Evolutionary conservation across 2,888 invertebrate species (phyloP), one percentile per base, ranked within the genome.

Genomic region (Tipula vernalis): DNA sequence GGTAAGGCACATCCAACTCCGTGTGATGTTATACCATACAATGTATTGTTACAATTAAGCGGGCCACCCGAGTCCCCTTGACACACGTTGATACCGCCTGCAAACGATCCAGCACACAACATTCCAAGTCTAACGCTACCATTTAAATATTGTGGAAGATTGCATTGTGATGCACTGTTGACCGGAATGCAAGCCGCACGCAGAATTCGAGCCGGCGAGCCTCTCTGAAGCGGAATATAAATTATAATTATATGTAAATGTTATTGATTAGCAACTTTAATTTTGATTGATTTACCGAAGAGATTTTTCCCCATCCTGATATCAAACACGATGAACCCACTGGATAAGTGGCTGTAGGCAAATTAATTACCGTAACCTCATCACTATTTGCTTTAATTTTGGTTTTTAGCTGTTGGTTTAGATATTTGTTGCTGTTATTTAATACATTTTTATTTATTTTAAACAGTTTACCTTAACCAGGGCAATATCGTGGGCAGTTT

Each of bases 61-160:
- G 87, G 57, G 1, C 87, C 87, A 18, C 87, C 87, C 13, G 87
- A 87, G 28, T 87, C 87, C 13, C 87, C 87, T 12, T 87, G 87
- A 18, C 87, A 87, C 3, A 83, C 36, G 41, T 87, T 86, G 5
- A 39, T 86, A 18, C 86, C 86, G 13, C 87, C 87, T 10, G 12
- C 44, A 15, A 87, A 86, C 18, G 86, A 83, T 4, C 87, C 87
- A 4, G 87, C 87, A 86, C 87, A 87, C 28, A 87, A 83, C 86
- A 86, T 86, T 41, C 86, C 87, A 15, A 0, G 51, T 2, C 13
- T 10, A 5, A 87, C 86, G 36, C 41, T 83, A 41, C 86, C 86
- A 28, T 85, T 83, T 36, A 86, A 71, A 85, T 83, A 71, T 0
- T 42, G 13, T 12, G 18, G 44, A 39, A 18, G 12, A 28, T 86